Conservation (phyloP, 2,888 invertebrate genomes). For the Dilophus febrilis region DNA sequence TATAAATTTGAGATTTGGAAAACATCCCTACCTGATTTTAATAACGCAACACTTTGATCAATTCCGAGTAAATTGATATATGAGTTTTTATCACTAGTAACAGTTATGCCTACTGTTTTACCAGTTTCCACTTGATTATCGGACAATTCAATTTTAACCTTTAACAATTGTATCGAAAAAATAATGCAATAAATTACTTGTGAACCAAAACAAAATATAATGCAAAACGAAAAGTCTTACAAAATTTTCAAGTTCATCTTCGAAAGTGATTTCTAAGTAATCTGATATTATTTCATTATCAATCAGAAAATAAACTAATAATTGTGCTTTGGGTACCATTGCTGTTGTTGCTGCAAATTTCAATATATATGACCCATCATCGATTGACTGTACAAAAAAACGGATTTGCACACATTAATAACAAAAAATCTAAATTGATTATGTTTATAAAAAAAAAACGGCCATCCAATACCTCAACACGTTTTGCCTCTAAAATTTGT, state of each 20-base stretch:
- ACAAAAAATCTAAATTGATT: too few species aligned
- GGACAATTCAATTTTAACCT: slow-evolving; percentile 51
- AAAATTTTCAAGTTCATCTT: slow-evolving; percentile 62
- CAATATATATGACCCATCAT: slow-evolving; percentile 37
- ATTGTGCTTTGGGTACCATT: slow-evolving; percentile 71
- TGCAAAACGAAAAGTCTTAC: slow-evolving; percentile 35
- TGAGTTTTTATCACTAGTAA: slow-evolving; percentile 70
- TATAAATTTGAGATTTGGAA: too few species aligned
- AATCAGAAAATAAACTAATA: slow-evolving; percentile 63
- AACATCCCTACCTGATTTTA: slow-evolving; percentile 54
- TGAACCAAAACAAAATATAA: too few species aligned
- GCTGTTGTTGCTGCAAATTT: slow-evolving; percentile 55
- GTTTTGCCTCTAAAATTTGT: slow-evolving; percentile 59
- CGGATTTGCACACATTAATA: too few species aligned
- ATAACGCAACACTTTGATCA: slow-evolving; percentile 61
- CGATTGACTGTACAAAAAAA: too few species aligned
- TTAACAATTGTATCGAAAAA: too few species aligned
- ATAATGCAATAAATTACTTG: too few species aligned
- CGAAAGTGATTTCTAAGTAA: slow-evolving; percentile 60
- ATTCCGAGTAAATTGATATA: slow-evolving; percentile 75
- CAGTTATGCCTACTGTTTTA: slow-evolving; percentile 54
- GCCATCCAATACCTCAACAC: slow-evolving; percentile 35
- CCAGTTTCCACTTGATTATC: slow-evolving; percentile 55
- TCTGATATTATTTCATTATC: slow-evolving; percentile 71
- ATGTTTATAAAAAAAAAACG: too few species aligned